Evolutionary conservation across 2,797 vertebrate genomes (phyloP).

Genomic region (Enteromius fasciolatus): DNA sequence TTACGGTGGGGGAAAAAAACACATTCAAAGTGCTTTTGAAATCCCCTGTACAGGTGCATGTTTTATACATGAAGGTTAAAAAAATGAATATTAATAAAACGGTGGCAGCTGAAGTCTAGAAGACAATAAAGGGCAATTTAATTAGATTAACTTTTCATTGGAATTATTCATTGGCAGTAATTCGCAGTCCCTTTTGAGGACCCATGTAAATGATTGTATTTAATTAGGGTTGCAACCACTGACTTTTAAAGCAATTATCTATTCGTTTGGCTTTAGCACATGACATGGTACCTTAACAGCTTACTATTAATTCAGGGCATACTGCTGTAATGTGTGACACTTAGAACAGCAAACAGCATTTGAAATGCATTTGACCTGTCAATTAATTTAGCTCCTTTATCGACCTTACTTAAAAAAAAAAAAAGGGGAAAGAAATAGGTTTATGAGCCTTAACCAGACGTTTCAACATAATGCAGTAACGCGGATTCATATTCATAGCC

Average conservation of each 20-base stretch:
- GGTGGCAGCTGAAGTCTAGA: slow-evolving; percentile 83
- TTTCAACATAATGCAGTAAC: not conserved
- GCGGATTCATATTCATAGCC: not conserved
- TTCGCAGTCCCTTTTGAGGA: slow-evolving; percentile 81
- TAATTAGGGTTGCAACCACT: slow-evolving; percentile 85
- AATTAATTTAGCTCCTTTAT: slow-evolving; percentile 2
- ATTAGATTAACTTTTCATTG: slow-evolving; percentile 89
- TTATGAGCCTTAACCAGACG: not conserved
- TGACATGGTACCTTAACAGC: slow-evolving; percentile 44
- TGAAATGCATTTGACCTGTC: slow-evolving; percentile 14
- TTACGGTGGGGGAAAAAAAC: slow-evolving; percentile 53
- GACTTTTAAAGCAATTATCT: slow-evolving; percentile 79
- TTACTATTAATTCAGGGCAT: slow-evolving; percentile 34
- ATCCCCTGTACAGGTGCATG: slow-evolving; percentile 73
- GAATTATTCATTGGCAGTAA: slow-evolving; percentile 87
- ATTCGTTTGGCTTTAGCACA: slow-evolving; percentile 60
- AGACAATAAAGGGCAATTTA: slow-evolving; percentile 88
- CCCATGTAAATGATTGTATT: slow-evolving; percentile 83
- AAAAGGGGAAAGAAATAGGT: no score
- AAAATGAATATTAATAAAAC: slow-evolving; percentile 88
- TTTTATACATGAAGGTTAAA: slow-evolving; percentile 81
- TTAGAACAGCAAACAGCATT: slow-evolving; percentile 22
- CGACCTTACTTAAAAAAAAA: not conserved
- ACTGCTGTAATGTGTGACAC: slow-evolving; percentile 24
- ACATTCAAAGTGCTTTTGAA: slow-evolving; percentile 75